Percentiles rank a stretch among this genome's conserved stretches.
These are phyloP conservation scores for Sylvia borin DNA, from an alignment of 2,797 vertebrate species.

Conservation along the genomic window DNA sequence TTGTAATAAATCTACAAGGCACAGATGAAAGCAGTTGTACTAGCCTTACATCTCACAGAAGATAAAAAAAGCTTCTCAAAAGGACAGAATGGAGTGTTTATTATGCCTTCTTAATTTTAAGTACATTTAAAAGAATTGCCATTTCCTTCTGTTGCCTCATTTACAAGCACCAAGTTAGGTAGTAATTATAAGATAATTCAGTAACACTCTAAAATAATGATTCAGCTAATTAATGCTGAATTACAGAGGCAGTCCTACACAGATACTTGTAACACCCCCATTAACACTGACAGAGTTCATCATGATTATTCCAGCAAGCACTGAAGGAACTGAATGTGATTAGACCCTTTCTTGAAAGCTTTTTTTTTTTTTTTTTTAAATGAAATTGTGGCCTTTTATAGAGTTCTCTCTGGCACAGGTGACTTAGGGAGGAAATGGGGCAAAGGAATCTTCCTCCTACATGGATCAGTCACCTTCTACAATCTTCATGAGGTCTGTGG, in stretches of 20 bases:
- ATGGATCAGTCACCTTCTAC: rapidly evolving
- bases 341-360: constrained; percentile 32
- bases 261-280: constrained; percentile 67
- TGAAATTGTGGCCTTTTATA: neutral
- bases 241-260: constrained; percentile 70
- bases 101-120: constrained; percentile 70
- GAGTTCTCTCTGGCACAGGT: neutral
- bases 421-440: neutral
- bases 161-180: constrained; percentile 70
- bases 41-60: constrained; percentile 31
- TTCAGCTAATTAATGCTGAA: constrained; percentile 74
- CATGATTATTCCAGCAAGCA: constrained; percentile 56
- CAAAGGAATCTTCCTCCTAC: neutral
- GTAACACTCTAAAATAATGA: constrained; percentile 75
- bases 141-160: constrained; percentile 63
- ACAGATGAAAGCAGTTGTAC: constrained; percentile 50
- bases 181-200: constrained; percentile 73
- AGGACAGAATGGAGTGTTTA: constrained; percentile 62
- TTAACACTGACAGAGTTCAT: constrained; percentile 68
- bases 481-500: neutral
- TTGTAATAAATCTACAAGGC: constrained; percentile 64
- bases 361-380: neutral
- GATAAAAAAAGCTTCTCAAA: constrained; percentile 51
- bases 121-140: constrained; percentile 68
- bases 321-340: constrained; percentile 36